Conservation (phyloP, 2,113 vertebrate species). For the Caranx ignobilis region DNA sequence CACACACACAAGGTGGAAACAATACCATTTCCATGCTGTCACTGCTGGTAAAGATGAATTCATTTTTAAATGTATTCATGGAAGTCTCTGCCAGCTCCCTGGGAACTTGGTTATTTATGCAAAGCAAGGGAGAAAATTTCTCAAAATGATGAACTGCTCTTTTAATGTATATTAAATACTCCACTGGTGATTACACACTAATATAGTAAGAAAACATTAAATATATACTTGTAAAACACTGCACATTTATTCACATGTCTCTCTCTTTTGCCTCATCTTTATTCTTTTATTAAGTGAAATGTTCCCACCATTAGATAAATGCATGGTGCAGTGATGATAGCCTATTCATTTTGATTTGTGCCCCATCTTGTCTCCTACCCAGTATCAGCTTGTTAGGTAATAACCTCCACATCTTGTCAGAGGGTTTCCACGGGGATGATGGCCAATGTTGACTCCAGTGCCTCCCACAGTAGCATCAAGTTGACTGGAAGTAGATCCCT, state of each 20-base stretch:
- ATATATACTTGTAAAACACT: not conserved
- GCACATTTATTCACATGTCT: not conserved
- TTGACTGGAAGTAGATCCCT: conserved; percentile 56
- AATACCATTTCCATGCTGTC: no score
- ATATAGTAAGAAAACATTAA: not conserved
- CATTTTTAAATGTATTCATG: no score
- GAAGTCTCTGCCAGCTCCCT: no score
- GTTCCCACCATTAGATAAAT: conserved; percentile 19
- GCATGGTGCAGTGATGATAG: not conserved
- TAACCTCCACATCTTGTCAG: conserved; percentile 51
- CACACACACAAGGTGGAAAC: no score
- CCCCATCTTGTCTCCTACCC: conserved; percentile 14
- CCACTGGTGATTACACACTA: not conserved
- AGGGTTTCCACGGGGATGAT: conserved; percentile 38
- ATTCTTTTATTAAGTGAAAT: not conserved
- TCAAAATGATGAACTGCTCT: not conserved
- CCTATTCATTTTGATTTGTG: conserved; percentile 13
- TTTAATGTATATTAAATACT: not conserved
- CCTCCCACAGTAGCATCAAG: conserved; percentile 58
- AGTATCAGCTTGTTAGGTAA: conserved; percentile 51
- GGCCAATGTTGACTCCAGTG: conserved; percentile 62
- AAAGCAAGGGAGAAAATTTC: not conserved
- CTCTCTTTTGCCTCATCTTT: not conserved
- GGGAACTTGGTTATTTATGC: no score
- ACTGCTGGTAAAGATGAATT: no score